Conservation (phyloP, 2,888 invertebrate genomes). For the Rhagonycha lutea region DNA sequence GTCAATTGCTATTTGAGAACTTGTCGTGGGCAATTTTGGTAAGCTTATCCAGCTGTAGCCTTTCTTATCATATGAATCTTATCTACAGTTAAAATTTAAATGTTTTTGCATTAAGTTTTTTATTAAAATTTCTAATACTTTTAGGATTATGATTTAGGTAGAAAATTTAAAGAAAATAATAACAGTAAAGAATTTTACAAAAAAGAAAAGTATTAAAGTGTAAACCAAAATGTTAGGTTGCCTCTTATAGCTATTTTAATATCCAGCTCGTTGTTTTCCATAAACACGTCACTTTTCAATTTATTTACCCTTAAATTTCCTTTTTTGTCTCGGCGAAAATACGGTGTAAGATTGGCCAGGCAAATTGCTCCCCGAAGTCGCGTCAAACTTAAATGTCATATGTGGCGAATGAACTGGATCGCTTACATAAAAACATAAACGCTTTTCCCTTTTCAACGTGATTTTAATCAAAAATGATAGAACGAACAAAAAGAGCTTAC, state of each 20-base stretch:
- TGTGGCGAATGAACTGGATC: slow-evolving; percentile 25
- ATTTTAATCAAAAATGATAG: neutral
- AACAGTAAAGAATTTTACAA: neutral
- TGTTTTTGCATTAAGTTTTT: too few relatives aligned
- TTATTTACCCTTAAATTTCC: slow-evolving; percentile 51
- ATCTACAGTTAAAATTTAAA: too few relatives aligned
- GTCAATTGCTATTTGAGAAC: too few relatives aligned
- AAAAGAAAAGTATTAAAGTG: neutral
- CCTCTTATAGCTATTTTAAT: neutral
- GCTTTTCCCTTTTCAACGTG: neutral
- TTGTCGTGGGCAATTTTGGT: too few relatives aligned
- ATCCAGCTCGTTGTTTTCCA: slow-evolving; percentile 30
- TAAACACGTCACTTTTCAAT: slow-evolving; percentile 50
- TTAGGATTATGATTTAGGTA: too few relatives aligned
- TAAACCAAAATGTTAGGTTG: neutral
- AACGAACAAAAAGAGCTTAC: neutral
- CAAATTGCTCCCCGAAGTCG: slow-evolving; percentile 52
- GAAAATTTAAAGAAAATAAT: neutral
- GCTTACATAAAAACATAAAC: slow-evolving; percentile 6
- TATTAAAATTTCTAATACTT: too few relatives aligned
- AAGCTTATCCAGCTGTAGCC: too few relatives aligned
- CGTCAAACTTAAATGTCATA: slow-evolving; percentile 54
- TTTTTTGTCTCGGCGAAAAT: slow-evolving; percentile 42
- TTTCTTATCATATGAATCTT: too few relatives aligned
- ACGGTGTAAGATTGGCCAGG: slow-evolving; percentile 52